Conservation (phyloP, 1,140 invertebrate genomes). For the Paralvinella palmiformis region DNA sequence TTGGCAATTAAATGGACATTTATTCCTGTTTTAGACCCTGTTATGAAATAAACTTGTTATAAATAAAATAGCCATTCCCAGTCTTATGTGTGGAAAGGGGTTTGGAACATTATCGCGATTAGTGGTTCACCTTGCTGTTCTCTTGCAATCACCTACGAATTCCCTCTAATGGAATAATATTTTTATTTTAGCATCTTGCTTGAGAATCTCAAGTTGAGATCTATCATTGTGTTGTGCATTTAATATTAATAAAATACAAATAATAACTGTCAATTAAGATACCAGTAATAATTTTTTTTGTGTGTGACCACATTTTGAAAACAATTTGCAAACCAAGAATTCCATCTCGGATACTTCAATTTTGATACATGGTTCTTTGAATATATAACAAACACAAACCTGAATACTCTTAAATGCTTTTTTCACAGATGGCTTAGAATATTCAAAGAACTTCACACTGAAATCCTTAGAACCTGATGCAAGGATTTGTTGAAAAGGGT, state of each 20-base stretch:
- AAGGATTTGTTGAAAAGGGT: conserved; percentile 78
- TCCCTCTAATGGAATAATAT: too few species aligned
- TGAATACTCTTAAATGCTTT: conserved; percentile 92
- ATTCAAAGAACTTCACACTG: conserved; percentile 95
- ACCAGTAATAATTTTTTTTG: background rate
- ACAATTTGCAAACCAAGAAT: background rate
- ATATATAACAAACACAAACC: conserved; percentile 32
- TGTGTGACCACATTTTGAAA: background rate
- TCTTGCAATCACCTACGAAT: too few species aligned
- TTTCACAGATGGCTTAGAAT: conserved; percentile 94
- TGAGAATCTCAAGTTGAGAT: too few species aligned
- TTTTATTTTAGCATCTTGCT: too few species aligned
- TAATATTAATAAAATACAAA: too few species aligned
- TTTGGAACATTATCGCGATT: background rate
- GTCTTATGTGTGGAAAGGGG: background rate
- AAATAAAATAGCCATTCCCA: too few species aligned
- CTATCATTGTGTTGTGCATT: too few species aligned
- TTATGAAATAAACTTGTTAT: background rate
- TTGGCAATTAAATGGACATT: too few species aligned
- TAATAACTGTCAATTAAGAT: background rate
- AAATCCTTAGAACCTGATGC: conserved; percentile 90
- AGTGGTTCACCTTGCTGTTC: too few species aligned
- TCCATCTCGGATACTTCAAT: background rate
- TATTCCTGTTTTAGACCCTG: too few species aligned
- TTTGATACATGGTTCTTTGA: conserved; percentile 16